These are phyloP conservation scores for Drosophila neutralis DNA, from an alignment of 2,888 invertebrate genomes.

Conservation along the genomic window DNA sequence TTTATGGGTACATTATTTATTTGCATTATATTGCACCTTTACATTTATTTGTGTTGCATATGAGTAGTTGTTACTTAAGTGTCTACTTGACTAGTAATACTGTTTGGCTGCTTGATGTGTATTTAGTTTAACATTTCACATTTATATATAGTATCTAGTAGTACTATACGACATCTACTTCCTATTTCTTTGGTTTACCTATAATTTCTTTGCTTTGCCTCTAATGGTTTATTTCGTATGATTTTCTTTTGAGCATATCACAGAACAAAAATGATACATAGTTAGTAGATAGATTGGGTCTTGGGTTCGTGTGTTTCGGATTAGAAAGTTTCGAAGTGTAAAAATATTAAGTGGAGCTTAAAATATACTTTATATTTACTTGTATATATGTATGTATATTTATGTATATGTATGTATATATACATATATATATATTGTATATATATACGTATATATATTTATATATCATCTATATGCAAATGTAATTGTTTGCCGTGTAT, in stretches of 20 bases:
- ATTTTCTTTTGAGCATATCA: constrained; percentile 80
- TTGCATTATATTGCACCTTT: constrained; percentile 49
- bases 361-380: constrained; percentile 48
- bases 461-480: constrained; percentile 56
- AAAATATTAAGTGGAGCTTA: constrained; percentile 74
- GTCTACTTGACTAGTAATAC: constrained; percentile 67
- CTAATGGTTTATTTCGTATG: constrained; percentile 50
- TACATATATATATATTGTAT: constrained; percentile 22
- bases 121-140: constrained; percentile 42
- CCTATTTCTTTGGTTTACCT: constrained; percentile 34
- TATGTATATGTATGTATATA: neutral
- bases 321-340: constrained; percentile 69
- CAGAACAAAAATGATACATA: constrained; percentile 82
- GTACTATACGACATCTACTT: constrained; percentile 45
- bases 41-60: constrained; percentile 49
- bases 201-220: constrained; percentile 38
- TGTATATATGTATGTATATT: constrained; percentile 35
- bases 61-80: constrained; percentile 59
- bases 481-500: constrained; percentile 65
- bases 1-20: constrained; percentile 50
- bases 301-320: constrained; percentile 39
- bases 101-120: constrained; percentile 66
- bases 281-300: constrained; percentile 64
- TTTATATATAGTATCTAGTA: constrained; percentile 25
- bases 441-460: constrained; percentile 19